Evolutionary conservation across 1,140 invertebrate species (phyloP).

Genomic region (Tetramorium simillimum): DNA sequence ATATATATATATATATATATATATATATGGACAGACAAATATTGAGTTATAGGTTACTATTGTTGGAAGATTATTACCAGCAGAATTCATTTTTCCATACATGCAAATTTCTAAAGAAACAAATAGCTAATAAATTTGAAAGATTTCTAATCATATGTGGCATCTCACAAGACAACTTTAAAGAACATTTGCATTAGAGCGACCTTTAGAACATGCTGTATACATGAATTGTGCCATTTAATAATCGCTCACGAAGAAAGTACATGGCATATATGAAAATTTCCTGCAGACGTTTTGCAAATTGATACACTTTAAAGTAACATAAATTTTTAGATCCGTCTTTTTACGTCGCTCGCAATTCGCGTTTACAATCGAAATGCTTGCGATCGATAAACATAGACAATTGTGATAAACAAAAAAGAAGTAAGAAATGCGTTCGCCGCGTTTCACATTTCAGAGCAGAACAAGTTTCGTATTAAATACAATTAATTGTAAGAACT

Average conservation of each 20-base stretch:
- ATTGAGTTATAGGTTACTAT: not conserved
- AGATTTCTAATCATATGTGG: not conserved
- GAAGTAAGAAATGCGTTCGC: not conserved
- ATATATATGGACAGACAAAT: no score
- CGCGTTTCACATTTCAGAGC: not conserved
- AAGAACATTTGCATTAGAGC: not conserved
- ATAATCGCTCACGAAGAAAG: conserved; percentile 19
- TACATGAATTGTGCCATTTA: conserved; percentile 34
- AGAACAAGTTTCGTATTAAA: conserved; percentile 15
- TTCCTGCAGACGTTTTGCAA: conserved; percentile 19
- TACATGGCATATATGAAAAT: conserved; percentile 32
- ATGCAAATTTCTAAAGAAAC: not conserved
- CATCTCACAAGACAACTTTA: not conserved
- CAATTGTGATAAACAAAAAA: conserved; percentile 46
- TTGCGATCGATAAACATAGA: conserved; percentile 4
- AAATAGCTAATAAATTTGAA: conserved; percentile 1
- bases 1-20: no score
- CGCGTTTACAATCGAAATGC: conserved; percentile 21
- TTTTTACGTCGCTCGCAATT: conserved; percentile 4
- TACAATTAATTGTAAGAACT: not conserved
- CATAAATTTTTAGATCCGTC: conserved; percentile 8
- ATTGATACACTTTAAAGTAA: conserved; percentile 37
- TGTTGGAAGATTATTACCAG: not conserved
- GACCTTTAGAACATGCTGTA: conserved; percentile 33
- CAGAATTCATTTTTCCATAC: not conserved